Evolutionary conservation across 2,113 vertebrate genomes (phyloP), one percentile per base, ranked within the genome.

Genomic region (Mugil cephalus): DNA sequence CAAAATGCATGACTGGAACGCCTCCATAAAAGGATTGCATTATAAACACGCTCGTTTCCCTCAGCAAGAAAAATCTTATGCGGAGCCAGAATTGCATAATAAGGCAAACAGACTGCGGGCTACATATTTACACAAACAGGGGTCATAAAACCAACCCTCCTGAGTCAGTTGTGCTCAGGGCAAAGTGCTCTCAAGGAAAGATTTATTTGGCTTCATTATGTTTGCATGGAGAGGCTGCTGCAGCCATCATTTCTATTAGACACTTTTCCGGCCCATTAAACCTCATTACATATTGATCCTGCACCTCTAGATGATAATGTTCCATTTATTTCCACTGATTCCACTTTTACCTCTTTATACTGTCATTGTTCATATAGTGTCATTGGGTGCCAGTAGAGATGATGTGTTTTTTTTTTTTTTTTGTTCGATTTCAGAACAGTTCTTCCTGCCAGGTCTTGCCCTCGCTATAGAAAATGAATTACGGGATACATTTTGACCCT

Each of bases 201-300:
- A 87, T 83, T 83, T 88, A 85, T 88, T 87, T 83, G 65, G 74
- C 70, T 85, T 89, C 80, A 89, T 91, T 89, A 79, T 79, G 84
- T 83, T 81, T 89, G 87, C 76, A 69, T 82, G 67, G 78, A 6
- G 77, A 74, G 61, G 77, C 76, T 69, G 69, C 51, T 50, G 82
- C 83, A 66, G 85, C 77, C 85, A 89, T 89, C 82, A 85, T 73
- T 89, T 89, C 67, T 88, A 82, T 85, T 79, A 88, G 89, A 89
- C 84, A 86, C 86, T 91, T 90, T 91, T 88, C 87, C 82, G 85
- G 78, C 73, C 88, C 87, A 90, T 91, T 91, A 91, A 90, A 85
- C 77, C 85, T 91, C 82, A 90, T 91, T 88, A 92, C 78, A 84
- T 86, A 90, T 91, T 90, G 87, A 91, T 88, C 81, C 72, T 66